Percentiles rank a stretch among this genome's conserved stretches.
phyloP scores from a whole-genome alignment of 2,888 invertebrate species.

The Cephus pulcher region DNA sequence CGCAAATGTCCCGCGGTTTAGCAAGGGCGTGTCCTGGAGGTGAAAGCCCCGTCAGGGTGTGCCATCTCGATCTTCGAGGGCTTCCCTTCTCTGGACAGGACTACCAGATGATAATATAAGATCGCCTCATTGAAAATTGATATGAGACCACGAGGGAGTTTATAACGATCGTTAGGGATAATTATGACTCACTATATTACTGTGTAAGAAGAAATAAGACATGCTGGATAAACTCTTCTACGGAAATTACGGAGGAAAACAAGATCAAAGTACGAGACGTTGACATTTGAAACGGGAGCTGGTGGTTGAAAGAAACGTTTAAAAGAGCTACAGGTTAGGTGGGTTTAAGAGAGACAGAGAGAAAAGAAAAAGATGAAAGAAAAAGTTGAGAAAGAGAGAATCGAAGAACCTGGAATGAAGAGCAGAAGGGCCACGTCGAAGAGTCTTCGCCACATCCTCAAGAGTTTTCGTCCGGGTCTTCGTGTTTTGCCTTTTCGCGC shows the following conservation, averaged over 20 bases:
- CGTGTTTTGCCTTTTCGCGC: not conserved
- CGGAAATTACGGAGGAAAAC: not conserved
- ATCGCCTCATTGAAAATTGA: not conserved
- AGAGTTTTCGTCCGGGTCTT: constrained; percentile 2
- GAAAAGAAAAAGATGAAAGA: constrained; percentile 7
- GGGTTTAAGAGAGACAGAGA: not conserved
- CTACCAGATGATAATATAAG: not conserved
- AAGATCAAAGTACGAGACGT: not conserved
- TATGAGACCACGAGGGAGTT: not conserved
- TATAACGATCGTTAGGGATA: not conserved
- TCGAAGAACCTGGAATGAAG: constrained; percentile 27
- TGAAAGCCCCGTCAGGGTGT: not conserved
- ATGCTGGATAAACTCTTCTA: not conserved
- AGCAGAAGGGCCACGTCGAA: constrained; percentile 5
- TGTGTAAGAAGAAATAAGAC: not conserved
- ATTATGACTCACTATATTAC: not conserved
- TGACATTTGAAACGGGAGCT: not conserved
- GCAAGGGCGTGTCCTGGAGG: constrained; percentile 7
- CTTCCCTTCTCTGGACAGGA: not conserved
- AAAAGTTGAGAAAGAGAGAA: constrained; percentile 18
- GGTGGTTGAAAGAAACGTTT: not conserved
- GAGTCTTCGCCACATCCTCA: constrained; percentile 4
- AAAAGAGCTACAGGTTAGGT: not conserved
- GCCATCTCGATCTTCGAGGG: not conserved
- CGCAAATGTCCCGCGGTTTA: not conserved